Evolutionary conservation across 1,140 invertebrate genomes (phyloP), one percentile per base, ranked within the genome.

Genomic region (Cydia strobilella): DNA sequence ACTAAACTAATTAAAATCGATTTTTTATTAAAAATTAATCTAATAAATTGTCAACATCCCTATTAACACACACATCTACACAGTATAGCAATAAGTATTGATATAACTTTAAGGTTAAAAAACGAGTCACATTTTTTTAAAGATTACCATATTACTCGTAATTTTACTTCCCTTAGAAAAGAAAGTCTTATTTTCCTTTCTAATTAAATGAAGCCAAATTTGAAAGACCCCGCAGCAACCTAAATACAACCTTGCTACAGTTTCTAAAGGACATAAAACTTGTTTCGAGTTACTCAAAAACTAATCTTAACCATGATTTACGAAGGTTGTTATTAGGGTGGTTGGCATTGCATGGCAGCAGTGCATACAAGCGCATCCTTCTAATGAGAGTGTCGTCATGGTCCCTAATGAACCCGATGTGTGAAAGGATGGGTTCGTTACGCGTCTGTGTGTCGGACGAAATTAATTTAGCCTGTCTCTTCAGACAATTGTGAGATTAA

Each of bases 401-500:
- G 54, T 59, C 54, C 54, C 54, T 59, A 59, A 59, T 59, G 54
- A 59, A 59, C 54, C 23, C 54, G 54, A 59, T 59, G 54, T 59
- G 54, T 59, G 54, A 59, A 59, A 59, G 54, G 54, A 59, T 59
- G 54, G 54, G 18, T 59, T 59, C 54, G 54, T 59, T 59, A 59
- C 54, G 54, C 54, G 54, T 59, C 54, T 59, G 54, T 59, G 54
- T 59, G 54, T 59, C 54, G 54, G 18, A 59, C 54, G 20, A 59
- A 59, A 59, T 59, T 59, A 20, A 59, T 59, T 59, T 59, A 59
- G 54, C 54, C 54, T 59, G 54, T 59, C 54, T 59, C 54, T 59
- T 59, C 54, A 59, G 54, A 59, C 54, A 59, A 59, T 59, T 59
- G 54, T 59, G 54, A 59, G 54, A 59, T 59, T 59, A 59, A 59